Conservation (phyloP, 30 jellyfish, hydroid and myxozoan species). For the Chrysaora quinquecirrha region DNA sequence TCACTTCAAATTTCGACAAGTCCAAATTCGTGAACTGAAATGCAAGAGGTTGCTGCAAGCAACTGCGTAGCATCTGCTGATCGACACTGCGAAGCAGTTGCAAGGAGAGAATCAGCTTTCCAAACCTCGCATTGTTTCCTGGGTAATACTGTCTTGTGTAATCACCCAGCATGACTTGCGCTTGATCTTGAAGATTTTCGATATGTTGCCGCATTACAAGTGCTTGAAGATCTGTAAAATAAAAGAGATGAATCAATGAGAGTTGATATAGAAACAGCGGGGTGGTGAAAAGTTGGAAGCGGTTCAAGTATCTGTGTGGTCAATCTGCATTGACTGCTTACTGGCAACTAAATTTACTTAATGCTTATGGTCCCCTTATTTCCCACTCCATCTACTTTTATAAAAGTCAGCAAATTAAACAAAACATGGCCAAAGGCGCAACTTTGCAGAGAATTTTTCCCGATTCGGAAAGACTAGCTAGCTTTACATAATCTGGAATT, state of each 20-base stretch:
- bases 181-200: constrained; percentile 88
- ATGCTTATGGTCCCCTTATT: neutral
- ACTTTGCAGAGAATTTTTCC: too few species aligned
- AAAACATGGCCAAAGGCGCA: too few species aligned
- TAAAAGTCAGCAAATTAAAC: neutral
- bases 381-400: neutral
- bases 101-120: constrained; percentile 73
- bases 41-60: constrained; percentile 66
- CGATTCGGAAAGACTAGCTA: too few species aligned
- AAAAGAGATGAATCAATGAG: too few species aligned
- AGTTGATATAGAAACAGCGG: too few species aligned
- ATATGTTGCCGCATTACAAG: constrained; percentile 66
- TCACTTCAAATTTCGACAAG: neutral
- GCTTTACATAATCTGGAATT: too few species aligned
- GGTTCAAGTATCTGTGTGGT: too few species aligned
- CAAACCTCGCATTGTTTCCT: constrained; percentile 82
- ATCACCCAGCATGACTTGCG: constrained; percentile 87
- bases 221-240: constrained; percentile 64
- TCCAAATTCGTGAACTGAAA: constrained; percentile 7
- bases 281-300: too few species aligned
- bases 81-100: constrained; percentile 81
- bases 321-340: neutral
- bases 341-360: neutral
- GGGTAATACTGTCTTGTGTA: constrained; percentile 63
- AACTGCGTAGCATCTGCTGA: constrained; percentile 53